Percentiles rank a stretch among this genome's conserved stretches.
Evolutionary conservation across 1,140 invertebrate species (phyloP).

Genomic region (Acyrthosiphon pisum): DNA sequence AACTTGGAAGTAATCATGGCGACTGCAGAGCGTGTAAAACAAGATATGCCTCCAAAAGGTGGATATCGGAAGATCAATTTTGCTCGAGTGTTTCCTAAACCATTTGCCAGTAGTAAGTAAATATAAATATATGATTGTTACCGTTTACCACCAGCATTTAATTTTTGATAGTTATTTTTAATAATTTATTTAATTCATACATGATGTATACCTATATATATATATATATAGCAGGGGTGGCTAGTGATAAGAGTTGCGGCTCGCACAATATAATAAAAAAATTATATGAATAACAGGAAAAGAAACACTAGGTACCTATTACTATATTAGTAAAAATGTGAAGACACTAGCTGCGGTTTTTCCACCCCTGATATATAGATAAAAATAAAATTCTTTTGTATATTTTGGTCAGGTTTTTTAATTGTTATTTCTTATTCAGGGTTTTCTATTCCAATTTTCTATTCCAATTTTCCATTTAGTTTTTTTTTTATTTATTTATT

Average conservation of each 20-base stretch:
- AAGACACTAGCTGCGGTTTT: too few relatives aligned
- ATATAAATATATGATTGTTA: background rate
- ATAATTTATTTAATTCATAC: background rate
- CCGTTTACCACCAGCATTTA: background rate
- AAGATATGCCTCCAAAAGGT: conserved; percentile 86
- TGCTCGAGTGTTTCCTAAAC: conserved; percentile 74
- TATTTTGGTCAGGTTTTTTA: background rate
- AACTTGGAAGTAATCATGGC: background rate
- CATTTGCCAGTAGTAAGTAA: conserved; percentile 70
- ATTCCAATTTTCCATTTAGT: too few relatives aligned
- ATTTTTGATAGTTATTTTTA: background rate
- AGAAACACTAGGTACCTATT: too few relatives aligned
- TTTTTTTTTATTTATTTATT: too few relatives aligned
- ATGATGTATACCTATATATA: background rate
- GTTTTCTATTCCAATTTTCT: too few relatives aligned
- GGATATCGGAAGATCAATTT: conserved; percentile 80
- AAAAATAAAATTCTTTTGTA: background rate
- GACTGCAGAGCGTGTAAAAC: conserved; percentile 62
- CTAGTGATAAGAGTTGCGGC: too few relatives aligned
- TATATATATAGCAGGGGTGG: too few relatives aligned
- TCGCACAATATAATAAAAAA: background rate
- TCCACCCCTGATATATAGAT: too few relatives aligned
- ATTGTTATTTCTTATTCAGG: background rate
- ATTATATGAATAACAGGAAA: background rate
- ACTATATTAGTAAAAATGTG: too few relatives aligned